A percentile compares a stretch with the other conserved stretches of the same genome.
These are phyloP conservation scores for Drosophila lacertosa DNA, from an alignment of 1,140 invertebrate genomes.

Conservation along the genomic window DNA sequence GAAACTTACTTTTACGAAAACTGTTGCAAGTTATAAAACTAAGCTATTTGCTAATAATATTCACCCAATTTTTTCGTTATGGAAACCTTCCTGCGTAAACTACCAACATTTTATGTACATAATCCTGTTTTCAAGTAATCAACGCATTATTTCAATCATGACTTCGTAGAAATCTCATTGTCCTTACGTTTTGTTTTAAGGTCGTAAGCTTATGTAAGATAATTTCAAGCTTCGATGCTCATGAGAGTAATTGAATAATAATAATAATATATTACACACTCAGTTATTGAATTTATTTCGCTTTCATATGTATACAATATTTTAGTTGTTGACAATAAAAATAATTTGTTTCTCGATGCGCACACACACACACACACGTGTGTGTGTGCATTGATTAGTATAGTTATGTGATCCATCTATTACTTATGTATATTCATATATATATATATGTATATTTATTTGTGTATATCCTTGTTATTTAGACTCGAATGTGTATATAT, in stretches of 20 bases:
- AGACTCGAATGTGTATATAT: slow-evolving; percentile 5
- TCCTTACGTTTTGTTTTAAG: no score
- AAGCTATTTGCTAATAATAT: no score
- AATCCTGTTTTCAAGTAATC: no score
- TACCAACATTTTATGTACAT: no score
- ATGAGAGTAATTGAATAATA: background rate
- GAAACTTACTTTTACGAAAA: no score
- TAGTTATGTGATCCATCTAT: slow-evolving; percentile 5
- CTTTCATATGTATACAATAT: slow-evolving; percentile 34
- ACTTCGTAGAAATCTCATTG: no score
- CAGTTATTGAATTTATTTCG: slow-evolving; percentile 47
- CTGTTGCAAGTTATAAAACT: no score
- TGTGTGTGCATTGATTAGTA: slow-evolving; percentile 23
- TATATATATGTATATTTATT: slow-evolving; percentile 9
- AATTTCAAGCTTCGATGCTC: slow-evolving; percentile 11
- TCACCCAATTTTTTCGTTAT: no score
- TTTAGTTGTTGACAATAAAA: slow-evolving; percentile 68
- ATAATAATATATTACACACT: slow-evolving; percentile 13
- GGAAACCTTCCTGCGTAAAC: no score
- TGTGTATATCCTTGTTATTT: no score
- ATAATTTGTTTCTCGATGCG: slow-evolving; percentile 51
- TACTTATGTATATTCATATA: background rate
- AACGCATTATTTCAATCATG: no score
- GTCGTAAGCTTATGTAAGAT: no score
- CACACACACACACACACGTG: slow-evolving; percentile 16